phyloP scores from a whole-genome alignment of 1,140 invertebrate genomes.

The Apis florea region DNA sequence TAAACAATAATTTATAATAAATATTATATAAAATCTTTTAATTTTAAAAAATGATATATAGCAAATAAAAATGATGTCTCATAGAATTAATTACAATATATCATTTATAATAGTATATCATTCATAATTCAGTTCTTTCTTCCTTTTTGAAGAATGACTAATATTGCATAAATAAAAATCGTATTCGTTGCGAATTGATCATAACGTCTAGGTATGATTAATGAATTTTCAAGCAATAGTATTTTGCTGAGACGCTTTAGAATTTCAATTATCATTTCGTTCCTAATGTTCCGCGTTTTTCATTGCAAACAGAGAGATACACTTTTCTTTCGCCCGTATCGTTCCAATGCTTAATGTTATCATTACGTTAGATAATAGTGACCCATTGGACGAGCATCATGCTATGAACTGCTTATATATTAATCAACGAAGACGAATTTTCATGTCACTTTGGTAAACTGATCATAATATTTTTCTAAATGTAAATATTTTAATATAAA shows the following conservation, averaged over 20 bases:
- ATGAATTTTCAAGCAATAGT: background rate
- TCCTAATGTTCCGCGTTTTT: conserved; percentile 32
- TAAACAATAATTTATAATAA: background rate
- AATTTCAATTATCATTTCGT: conserved; percentile 40
- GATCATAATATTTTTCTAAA: background rate
- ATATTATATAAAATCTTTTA: background rate
- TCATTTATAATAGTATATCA: background rate
- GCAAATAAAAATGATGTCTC: background rate
- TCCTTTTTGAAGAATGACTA: background rate
- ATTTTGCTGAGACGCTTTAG: background rate
- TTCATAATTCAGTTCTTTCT: background rate
- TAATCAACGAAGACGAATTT: conserved; percentile 1
- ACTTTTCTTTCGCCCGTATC: conserved; percentile 17
- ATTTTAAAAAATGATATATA: background rate
- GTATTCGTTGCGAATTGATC: background rate
- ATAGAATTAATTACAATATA: background rate
- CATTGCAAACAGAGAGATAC: conserved; percentile 11
- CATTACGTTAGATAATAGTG: conserved; percentile 60
- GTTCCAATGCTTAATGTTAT: conserved; percentile 45
- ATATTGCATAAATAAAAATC: background rate
- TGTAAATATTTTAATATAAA: no score
- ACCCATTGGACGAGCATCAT: conserved; percentile 43
- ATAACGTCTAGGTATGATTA: background rate
- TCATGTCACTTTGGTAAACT: background rate
- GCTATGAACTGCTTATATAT: background rate